Evolutionary conservation across 2,113 vertebrate species (phyloP), one percentile per base, ranked within the genome.

Genomic region (Osmerus eperlanus): DNA sequence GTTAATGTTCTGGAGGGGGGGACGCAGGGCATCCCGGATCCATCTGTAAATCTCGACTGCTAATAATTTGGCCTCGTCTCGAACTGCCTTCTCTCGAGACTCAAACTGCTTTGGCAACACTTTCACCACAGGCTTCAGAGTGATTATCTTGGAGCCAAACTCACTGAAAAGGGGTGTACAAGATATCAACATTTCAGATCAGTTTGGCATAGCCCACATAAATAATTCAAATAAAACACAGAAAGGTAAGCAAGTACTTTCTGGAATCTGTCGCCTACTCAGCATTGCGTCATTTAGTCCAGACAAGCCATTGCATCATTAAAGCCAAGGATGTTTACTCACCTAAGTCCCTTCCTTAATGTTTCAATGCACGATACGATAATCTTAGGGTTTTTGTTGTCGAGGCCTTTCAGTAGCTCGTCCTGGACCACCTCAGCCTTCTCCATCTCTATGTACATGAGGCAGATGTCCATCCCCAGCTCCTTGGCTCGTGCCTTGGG

Each of bases 351-450:
- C 90, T 89, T 97, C 85, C 95, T 91, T 76, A 99, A 83, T 0
- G 96, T 94, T 83, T 98, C 97, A 67, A 97, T 88, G 81, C 96
- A 98, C 0, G 95, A 89, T 69, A 98, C 96, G 75, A 98, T 91
- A 63, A 99, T 94, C 87, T 99, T 99, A 0, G 97, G 97, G 87
- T 98, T 99, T 85, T 98, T 99, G 86, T 95, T 99, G 83, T 98
- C 97, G 76, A 99, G 81, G 60, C 97, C 97, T 88, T 98, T 99
- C 0, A 99, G 86, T 19, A 99, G 91, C 77, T 98, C 97, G 52
- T 99, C 97, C 90, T 98, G 96, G 25, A 99, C 95, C 62, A 94
- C 88, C 67, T 99, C 97, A 1, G 88, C 93, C 82, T 96, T 99
- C 80, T 99, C 97, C 12, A 98, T 97, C 89, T 99, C 97, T 68